Base-by-base conservation (phyloP, 2,113 vertebrate species). In the Empidonax traillii region DNA sequence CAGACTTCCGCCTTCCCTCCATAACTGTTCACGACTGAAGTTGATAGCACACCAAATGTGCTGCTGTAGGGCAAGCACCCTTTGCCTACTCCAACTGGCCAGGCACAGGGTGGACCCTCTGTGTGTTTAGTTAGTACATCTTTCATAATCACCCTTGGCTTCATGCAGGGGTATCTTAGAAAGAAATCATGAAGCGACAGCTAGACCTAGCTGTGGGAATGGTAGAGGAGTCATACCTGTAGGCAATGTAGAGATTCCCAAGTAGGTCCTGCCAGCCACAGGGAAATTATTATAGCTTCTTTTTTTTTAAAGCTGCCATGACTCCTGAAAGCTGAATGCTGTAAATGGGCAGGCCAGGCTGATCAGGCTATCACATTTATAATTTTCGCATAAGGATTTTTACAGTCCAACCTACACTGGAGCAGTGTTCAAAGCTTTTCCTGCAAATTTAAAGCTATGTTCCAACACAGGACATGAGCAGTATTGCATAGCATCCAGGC, bases 241-340 rank as follows among this genome's bases (percentile, higher is more conserved):
- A 47, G 59, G 35, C 14, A 69, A 10, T 7, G 9, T 4, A 59
- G 21, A 77, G 28, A 61, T 47, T 77, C 24, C 31, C 18, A 73
- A 52, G 17, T 59, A 83, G 46, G 30, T 55, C 27, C 35, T 56
- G 44, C 6, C 4, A 87, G 19, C 19, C 33, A 84, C 39, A 63
- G 28, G 10, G 47, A 78, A 61, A 80, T 84, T 61, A 47, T 25
- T 73, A 46, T 1, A 61, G 3, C 6, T 19, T 56, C 59, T 28
- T 78, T 55, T 30, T 8, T 55, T 77, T 68, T 77, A 81, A 71
- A 90, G 61, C 10, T 81, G 24, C 25, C 31, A 56, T 0, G 4
- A 11, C 47, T 90, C 68, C 85, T 86, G 47, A 90, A 93, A 96
- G 76, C 88, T 93, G 88, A 95, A 95, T 56, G 35, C 56, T 78